phyloP scores from a whole-genome alignment of 2,797 vertebrate species.

The Crocodylus rhombifer region DNA sequence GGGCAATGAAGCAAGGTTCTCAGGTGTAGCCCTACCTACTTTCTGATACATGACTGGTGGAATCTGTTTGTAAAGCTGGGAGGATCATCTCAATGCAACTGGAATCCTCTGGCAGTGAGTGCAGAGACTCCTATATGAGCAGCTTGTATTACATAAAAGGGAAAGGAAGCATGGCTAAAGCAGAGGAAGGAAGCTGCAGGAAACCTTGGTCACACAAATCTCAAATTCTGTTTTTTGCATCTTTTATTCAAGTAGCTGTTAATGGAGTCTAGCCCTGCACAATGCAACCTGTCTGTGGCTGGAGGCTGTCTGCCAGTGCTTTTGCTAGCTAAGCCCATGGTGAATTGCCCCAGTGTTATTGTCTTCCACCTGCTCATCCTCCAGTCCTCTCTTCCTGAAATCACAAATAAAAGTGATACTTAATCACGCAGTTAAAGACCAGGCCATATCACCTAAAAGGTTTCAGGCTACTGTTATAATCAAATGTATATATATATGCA shows the following conservation, averaged over 20 bases:
- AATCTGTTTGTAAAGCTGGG: neutral
- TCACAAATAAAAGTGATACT: neutral
- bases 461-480: neutral
- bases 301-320: neutral
- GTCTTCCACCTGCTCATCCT: neutral
- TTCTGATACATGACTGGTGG: neutral
- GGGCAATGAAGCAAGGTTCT: neutral
- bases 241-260: neutral
- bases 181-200: neutral
- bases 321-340: neutral
- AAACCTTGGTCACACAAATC: neutral
- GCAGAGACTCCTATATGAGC: neutral
- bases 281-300: neutral
- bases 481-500: accelerated
- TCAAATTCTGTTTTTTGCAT: neutral
- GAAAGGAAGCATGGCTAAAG: too few species aligned
- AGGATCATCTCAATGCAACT: neutral
- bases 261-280: neutral
- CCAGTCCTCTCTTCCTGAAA: neutral
- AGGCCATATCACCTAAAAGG: neutral
- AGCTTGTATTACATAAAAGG: neutral
- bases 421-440: neutral
- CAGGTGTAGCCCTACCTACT: neutral
- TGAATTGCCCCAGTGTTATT: neutral
- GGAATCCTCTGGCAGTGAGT: neutral